Evolutionary conservation across 1,140 invertebrate genomes (phyloP).

Genomic region (Calephelis nemesis): DNA sequence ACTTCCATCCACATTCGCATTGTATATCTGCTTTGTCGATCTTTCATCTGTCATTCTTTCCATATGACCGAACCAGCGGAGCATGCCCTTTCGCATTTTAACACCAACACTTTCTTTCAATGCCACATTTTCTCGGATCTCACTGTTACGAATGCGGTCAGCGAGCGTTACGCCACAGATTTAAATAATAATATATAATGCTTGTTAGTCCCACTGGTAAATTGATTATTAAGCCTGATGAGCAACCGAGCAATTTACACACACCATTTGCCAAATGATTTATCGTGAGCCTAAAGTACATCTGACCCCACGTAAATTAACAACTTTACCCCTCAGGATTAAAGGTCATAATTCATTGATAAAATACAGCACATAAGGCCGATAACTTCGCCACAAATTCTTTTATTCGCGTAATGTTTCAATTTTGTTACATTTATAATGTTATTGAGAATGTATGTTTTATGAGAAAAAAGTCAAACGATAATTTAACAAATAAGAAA

Average conservation of each 20-base stretch:
- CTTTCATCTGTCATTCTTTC: too few species aligned
- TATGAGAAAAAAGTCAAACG: not conserved
- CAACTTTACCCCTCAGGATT: not conserved
- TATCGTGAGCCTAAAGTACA: not conserved
- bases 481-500: too few species aligned
- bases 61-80: too few species aligned
- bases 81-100: too few species aligned
- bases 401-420: slow-evolving; percentile 1
- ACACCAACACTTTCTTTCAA: too few species aligned
- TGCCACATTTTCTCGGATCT: too few species aligned
- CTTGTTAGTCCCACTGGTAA: slow-evolving; percentile 12
- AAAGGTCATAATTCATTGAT: not conserved
- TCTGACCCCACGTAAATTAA: slow-evolving; percentile 3
- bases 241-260: slow-evolving; percentile 17
- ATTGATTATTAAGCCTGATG: slow-evolving; percentile 16
- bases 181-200: slow-evolving; percentile 15
- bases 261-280: slow-evolving; percentile 6
- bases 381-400: not conserved
- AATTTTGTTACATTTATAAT: not conserved
- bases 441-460: not conserved
- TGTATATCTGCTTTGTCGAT: too few species aligned
- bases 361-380: not conserved
- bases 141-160: too few species aligned
- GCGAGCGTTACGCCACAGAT: too few species aligned
- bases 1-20: too few species aligned